These are phyloP conservation scores for Nowickia ferox DNA, from an alignment of 2,888 invertebrate species.

Conservation along the genomic window DNA sequence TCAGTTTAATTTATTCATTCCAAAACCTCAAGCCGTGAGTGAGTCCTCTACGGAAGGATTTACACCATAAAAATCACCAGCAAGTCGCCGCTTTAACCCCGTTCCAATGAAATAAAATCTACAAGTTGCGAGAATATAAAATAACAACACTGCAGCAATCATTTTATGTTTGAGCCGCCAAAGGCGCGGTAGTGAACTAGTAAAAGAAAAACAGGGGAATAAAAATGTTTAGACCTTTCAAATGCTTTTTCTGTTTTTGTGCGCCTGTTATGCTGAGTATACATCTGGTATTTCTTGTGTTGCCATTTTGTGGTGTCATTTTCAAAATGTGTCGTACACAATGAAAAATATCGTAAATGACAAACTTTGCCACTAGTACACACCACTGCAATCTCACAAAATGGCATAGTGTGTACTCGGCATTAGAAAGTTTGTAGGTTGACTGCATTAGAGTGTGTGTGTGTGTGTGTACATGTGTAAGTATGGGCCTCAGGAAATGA, in stretches of 20 bases:
- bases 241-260: not conserved
- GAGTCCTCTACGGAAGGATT: not conserved
- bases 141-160: not conserved
- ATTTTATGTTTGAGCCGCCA: constrained; percentile 29
- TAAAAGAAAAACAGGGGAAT: not conserved
- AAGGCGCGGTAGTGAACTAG: not conserved
- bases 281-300: too few relatives aligned
- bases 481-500: constrained; percentile 53
- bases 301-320: too few relatives aligned
- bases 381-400: too few relatives aligned
- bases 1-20: too few relatives aligned
- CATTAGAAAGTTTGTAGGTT: constrained; percentile 13
- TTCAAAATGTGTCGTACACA: too few relatives aligned
- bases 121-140: not conserved
- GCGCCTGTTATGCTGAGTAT: too few relatives aligned
- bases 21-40: not conserved
- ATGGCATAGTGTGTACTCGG: too few relatives aligned
- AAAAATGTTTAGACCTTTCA: not conserved
- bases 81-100: constrained; percentile 27
- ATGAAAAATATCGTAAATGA: too few relatives aligned
- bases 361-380: too few relatives aligned
- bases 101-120: constrained; percentile 5
- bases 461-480: not conserved
- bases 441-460: constrained; percentile 19
- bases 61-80: constrained; percentile 1